Base-by-base conservation (phyloP, 2,888 invertebrate species). In the Yponomeuta evonymella region DNA sequence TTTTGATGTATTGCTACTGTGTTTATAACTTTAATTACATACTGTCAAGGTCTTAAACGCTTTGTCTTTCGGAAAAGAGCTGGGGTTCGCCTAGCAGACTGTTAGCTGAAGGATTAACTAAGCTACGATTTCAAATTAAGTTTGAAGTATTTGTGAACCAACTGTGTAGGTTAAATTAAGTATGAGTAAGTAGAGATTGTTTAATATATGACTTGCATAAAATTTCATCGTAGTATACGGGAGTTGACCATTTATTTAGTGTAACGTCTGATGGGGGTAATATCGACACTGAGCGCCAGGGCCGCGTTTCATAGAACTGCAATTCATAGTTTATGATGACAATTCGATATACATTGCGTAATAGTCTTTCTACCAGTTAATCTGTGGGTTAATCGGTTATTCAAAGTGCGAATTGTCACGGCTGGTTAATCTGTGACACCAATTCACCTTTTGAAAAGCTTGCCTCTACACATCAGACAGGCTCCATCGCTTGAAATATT, bases 121-220 rank as follows among this genome's bases (percentile, higher is more conserved):
- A 58, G 12, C 33, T 29, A 12, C 23, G 67, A 48, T n/a, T 66
- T 43, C n/a, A 33, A 33, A 48, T 68, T 71, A 73, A 58, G 51
- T 71, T 74, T 67, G 74, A 75, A 77, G 77, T 72, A 58, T 15
- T 58, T 9, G 51, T 58, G 51, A 58, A 58, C 51, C 51, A 58
- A 58, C 51, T 51, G 51, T 58, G 65, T 80, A 75, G 77, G 77
- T 72, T 81, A 84, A 79, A 62, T n/a, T 82, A 82, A 81, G 79
- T 73, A 79, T 74, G 74, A 74, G 77, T 81, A 79, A 75, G 76
- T 81, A 81, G 78, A 81, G 79, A 65, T 79, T 74, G 74, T 77
- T 76, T 81, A 81, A 81, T 84, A 81, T 82, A 81, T 79, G 75
- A 76, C 74, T 73, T 76, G 76, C 80, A 81, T 78, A 78, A 73